A percentile compares a stretch with the other conserved stretches of the same genome.
phyloP scores from a whole-genome alignment of 2,888 invertebrate species.

The Oligia strigilis region DNA sequence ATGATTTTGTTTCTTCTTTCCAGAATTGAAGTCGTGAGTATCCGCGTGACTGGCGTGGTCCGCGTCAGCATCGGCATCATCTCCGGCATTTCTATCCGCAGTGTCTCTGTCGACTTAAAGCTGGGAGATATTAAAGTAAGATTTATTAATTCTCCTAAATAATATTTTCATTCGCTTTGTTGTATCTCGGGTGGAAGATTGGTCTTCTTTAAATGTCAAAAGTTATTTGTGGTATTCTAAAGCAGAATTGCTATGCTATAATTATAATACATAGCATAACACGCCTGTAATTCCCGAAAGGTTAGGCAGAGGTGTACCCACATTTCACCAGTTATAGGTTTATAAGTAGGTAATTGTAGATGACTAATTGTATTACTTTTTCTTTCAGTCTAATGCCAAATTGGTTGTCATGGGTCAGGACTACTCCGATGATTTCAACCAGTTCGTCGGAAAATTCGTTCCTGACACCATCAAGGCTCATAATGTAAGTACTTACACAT shows the following conservation, averaged over 20 bases:
- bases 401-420: conserved; percentile 57
- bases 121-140: conserved; percentile 75
- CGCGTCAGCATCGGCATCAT: conserved; percentile 74
- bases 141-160: not conserved
- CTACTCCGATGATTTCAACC: conserved; percentile 58
- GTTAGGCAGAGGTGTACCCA: not conserved
- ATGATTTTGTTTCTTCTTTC: conserved; percentile 5
- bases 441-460: conserved; percentile 45
- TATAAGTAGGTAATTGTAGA: not conserved
- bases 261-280: not conserved
- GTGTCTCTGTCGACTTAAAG: conserved; percentile 69
- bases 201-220: not conserved
- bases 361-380: conserved; percentile 16
- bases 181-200: not conserved
- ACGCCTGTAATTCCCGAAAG: not conserved
- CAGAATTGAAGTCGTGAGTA: conserved; percentile 71
- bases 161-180: not conserved
- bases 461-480: conserved; percentile 52
- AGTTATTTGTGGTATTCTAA: not conserved
- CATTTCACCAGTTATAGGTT: not conserved
- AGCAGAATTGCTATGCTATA: not conserved
- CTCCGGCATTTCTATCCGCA: conserved; percentile 75
- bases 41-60: conserved; percentile 70
- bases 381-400: conserved; percentile 60
- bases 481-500: conserved; percentile 38